A percentile compares a stretch with the other conserved stretches of the same genome.
phyloP scores from a whole-genome alignment of 2,888 invertebrate genomes.

The Heliconius ismenius region DNA sequence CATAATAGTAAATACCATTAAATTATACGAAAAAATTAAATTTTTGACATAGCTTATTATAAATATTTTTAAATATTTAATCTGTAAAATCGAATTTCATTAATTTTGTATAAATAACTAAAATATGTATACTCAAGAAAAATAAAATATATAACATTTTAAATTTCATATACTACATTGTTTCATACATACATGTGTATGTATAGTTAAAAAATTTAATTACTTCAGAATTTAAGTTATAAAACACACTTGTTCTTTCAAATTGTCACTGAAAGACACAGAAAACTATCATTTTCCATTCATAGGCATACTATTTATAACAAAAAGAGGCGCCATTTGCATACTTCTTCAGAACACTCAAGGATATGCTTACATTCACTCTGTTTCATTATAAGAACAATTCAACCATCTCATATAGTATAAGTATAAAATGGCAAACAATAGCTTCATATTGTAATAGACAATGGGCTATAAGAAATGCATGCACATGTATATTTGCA shows the following conservation, averaged over 20 bases:
- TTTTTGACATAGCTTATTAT: background rate
- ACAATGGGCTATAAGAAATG: constrained; percentile 11
- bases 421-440: constrained; percentile 28
- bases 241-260: background rate
- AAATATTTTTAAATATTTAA: background rate
- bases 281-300: constrained; percentile 19
- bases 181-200: background rate
- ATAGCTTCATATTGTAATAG: constrained; percentile 15
- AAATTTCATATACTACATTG: background rate
- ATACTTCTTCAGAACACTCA: constrained; percentile 17
- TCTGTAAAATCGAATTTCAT: too few species aligned
- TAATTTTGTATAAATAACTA: background rate
- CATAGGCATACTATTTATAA: constrained; percentile 7
- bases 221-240: background rate
- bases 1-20: background rate
- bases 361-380: constrained; percentile 29
- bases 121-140: background rate
- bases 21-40: background rate
- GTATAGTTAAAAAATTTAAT: background rate
- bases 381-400: constrained; percentile 24
- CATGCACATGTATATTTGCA: background rate
- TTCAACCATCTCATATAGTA: background rate
- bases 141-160: background rate
- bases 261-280: constrained; percentile 18
- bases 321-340: constrained; percentile 27